Conservation (phyloP, 2,888 invertebrate genomes). For the Diploptera punctata region DNA sequence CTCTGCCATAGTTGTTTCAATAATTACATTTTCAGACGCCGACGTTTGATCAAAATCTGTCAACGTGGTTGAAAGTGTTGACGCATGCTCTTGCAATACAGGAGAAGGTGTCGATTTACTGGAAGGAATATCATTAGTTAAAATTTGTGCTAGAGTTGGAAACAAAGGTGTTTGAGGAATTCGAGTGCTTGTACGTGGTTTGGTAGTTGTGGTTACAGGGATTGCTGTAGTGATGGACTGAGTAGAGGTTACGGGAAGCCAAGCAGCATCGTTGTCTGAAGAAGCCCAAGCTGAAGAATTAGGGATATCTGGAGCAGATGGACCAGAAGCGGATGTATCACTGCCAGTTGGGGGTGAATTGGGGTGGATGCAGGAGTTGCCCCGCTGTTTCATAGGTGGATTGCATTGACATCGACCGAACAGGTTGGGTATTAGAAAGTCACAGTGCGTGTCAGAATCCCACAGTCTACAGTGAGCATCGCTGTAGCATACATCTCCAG, state of each 20-base stretch:
- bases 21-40: too few relatives aligned
- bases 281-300: neutral
- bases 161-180: too few relatives aligned
- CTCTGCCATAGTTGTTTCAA: too few relatives aligned
- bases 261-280: neutral
- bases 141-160: too few relatives aligned
- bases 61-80: too few relatives aligned
- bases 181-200: too few relatives aligned
- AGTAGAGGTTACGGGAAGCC: neutral
- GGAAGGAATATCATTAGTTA: too few relatives aligned
- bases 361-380: conserved; percentile 50
- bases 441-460: conserved; percentile 84
- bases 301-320: neutral
- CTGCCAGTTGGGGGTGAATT: neutral
- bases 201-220: too few relatives aligned
- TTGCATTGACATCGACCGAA: conserved; percentile 89
- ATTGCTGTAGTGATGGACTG: too few relatives aligned
- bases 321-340: neutral
- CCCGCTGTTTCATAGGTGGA: conserved; percentile 65
- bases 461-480: conserved; percentile 87
- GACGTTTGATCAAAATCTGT: too few relatives aligned
- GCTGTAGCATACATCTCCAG: conserved; percentile 88
- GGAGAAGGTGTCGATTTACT: too few relatives aligned
- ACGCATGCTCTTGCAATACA: too few relatives aligned
- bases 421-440: conserved; percentile 87